Base-by-base conservation (phyloP, 2,113 vertebrate species). In the Petaurus breviceps region DNA sequence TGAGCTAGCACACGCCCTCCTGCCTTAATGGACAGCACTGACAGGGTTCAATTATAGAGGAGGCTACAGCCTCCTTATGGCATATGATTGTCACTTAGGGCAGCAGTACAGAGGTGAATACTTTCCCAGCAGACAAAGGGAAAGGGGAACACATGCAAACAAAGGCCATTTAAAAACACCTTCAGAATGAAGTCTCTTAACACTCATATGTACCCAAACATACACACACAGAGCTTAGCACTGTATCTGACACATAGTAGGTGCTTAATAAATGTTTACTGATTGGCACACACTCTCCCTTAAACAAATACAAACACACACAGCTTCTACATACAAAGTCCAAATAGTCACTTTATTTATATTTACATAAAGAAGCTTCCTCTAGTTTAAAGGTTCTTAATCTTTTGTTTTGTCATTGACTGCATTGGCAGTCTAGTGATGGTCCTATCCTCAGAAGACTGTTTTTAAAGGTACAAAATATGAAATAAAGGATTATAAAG, bases 11-110 rank as follows among this genome's bases (percentile, higher is more conserved):
- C 93, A 95, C 49, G 97, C 94, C 57, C 97, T 94, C 91, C 37
- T 3, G 95, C 95, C 96, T 98, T 98, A 97, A 98, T 95, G 97
- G 96, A 96, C 95, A 98, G 92, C 2, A 51, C 96, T 98, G 97
- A 95, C 97, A 97, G 93, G 96, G 97, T 98, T 98, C 98, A 98
- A 95, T 98, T 97, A 98, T 57, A 95, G 93, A 91, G 68, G 97
- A 95, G 89, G 61, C 91, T 97, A 93, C 96, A 98, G 98, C 93
- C 97, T 98, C 97, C 97, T 98, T 98, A 98, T 93, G 93, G 96
- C 51, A 96, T 96, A 52, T 68, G 94, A 93, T 97, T 98, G 97
- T 98, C 98, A 98, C 96, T 98, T 96, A 96, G 43, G 94, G 94
- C 90, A 47, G 31, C 95, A 68, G 43, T 95, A 93, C 95, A 97